Evolutionary conservation across 2,888 invertebrate genomes (phyloP), one percentile per base, ranked within the genome.

Genomic region (Bhutanitis thaidina): DNA sequence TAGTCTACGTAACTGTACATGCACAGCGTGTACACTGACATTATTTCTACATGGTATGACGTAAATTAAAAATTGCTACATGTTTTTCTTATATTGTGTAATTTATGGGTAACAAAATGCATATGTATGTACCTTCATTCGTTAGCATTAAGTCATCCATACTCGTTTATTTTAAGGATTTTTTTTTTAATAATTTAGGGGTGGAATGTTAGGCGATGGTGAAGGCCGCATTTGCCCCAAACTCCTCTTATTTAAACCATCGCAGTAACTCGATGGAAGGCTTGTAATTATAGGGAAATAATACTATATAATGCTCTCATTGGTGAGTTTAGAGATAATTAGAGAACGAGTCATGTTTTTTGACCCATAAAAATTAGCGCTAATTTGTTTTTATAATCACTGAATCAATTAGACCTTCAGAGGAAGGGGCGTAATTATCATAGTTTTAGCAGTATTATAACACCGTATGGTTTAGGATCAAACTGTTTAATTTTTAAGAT

Each of bases 401-500:
- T 30, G 29, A 49, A 51, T 46, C 25, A 43, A n/a, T 10, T 45
- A 50, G 53, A 37, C 36, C 37, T 49, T 54, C 43, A 51, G 52
- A 41, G 46, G 55, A 52, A 52, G 50, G 12, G 50, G 59, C 64
- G 62, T 67, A 66, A 68, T 68, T 71, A 71, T 69, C 52, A 63
- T 82, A 80, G 75, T 63, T 65, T 76, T 77, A 85, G 80, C 87
- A 87, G 87, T 87, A 87, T 86, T 87, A 87, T 76, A 74, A 65
- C 69, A 65, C 74, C 69, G 65, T 62, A 62, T 52, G 54, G 53
- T 64, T 62, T 72, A 74, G 67, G 56, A 62, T 67, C 67, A 61
- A 65, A 67, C 61, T 62, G 62, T 59, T 60, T 59, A 60, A 69
- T 64, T 69, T 69, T 53, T 61, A 44, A 13, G 27, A 16, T 37